Conservation (phyloP, 1,140 invertebrate species). For the Danaus plexippus region DNA sequence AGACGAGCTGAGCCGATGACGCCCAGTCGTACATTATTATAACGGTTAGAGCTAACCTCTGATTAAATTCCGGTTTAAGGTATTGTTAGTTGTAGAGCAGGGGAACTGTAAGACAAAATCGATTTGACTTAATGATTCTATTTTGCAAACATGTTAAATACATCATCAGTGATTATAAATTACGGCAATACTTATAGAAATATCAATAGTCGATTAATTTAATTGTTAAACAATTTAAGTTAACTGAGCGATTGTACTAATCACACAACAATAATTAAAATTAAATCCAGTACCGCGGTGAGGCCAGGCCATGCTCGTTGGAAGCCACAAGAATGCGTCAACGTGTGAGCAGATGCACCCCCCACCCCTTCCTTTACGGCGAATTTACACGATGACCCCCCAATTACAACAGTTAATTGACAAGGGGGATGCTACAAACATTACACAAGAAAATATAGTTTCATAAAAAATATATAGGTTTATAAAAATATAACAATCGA, state of each 20-base stretch:
- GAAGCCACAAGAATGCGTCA: constrained; percentile 68
- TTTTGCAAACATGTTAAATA: too few species aligned
- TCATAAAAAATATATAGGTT: too few species aligned
- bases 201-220: too few species aligned
- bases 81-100: background rate
- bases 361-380: constrained; percentile 30
- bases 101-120: too few species aligned
- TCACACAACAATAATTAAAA: background rate
- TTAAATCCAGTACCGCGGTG: constrained; percentile 15
- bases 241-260: too few species aligned
- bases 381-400: constrained; percentile 30
- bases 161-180: too few species aligned
- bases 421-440: constrained; percentile 9
- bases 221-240: too few species aligned
- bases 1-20: constrained; percentile 30
- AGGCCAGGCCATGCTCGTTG: constrained; percentile 27
- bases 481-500: too few species aligned
- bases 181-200: too few species aligned
- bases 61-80: constrained; percentile 19
- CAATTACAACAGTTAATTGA: constrained; percentile 19
- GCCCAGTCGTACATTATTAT: constrained; percentile 14
- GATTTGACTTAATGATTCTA: too few species aligned
- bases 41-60: too few species aligned
- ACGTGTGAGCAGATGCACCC: constrained; percentile 54
- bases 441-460: too few species aligned